These are phyloP conservation scores for Hoplostethus mediterraneus DNA, from an alignment of 2,797 vertebrate genomes.

Conservation along the genomic window DNA sequence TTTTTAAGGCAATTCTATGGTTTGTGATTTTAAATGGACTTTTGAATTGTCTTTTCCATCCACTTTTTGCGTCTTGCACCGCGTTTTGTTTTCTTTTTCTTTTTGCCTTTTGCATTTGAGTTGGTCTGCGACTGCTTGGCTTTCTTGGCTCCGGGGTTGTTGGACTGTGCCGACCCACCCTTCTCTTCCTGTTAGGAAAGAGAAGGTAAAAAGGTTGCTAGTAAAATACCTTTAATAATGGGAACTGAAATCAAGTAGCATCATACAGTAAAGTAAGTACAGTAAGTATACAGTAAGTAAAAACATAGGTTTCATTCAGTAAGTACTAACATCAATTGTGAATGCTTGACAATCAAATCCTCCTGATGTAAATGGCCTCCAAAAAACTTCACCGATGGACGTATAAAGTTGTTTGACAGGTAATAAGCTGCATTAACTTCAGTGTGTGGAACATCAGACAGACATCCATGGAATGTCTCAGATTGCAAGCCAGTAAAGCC, in stretches of 20 bases:
- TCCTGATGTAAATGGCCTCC: background rate
- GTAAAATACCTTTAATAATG: constrained; percentile 2
- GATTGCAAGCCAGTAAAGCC: constrained; percentile 2
- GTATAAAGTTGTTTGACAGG: background rate
- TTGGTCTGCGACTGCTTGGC: constrained; percentile 24
- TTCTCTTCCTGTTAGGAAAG: constrained; percentile 29
- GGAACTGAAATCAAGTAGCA: background rate
- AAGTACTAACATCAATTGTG: background rate
- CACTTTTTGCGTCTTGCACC: constrained; percentile 47
- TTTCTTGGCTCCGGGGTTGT: background rate
- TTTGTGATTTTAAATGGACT: constrained; percentile 42
- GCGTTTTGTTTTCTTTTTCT: constrained; percentile 44
- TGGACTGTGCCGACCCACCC: constrained; percentile 1
- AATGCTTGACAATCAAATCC: background rate
- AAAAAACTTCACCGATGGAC: background rate
- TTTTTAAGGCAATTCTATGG: background rate
- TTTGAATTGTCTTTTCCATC: constrained; percentile 51
- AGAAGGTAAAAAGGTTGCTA: background rate
- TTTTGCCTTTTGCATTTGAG: constrained; percentile 22
- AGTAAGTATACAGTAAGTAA: too few relatives aligned
- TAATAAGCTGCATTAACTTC: background rate
- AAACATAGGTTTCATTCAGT: background rate
- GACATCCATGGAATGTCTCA: constrained; percentile 47
- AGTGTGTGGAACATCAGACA: constrained; percentile 34
- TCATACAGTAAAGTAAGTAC: background rate